These are phyloP conservation scores for Athene cunicularia DNA, from an alignment of 2,113 vertebrate species.

Conservation along the genomic window DNA sequence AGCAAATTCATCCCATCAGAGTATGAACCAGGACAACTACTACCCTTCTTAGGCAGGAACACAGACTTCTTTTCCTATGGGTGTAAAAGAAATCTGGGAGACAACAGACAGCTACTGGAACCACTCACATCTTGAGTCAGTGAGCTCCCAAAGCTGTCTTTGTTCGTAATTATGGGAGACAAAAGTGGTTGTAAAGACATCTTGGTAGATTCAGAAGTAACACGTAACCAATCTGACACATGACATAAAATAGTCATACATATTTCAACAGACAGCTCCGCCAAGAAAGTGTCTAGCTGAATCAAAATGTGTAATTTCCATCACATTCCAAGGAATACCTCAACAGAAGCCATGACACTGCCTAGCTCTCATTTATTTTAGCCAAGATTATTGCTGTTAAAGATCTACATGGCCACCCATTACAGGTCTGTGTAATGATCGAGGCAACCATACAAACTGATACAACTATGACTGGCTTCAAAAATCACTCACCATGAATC, in stretches of 20 bases:
- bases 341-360: not conserved
- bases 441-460: not conserved
- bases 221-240: not conserved
- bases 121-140: not conserved
- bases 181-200: not conserved
- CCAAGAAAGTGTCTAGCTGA: not conserved
- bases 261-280: not conserved
- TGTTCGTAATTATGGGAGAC: not conserved
- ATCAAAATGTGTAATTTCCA: not conserved
- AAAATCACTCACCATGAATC: not conserved
- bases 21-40: not conserved
- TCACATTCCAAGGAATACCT: not conserved
- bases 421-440: not conserved
- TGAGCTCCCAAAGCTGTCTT: not conserved
- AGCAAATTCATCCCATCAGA: not conserved
- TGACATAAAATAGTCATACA: rapidly evolving
- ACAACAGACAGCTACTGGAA: not conserved
- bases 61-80: not conserved
- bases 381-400: not conserved
- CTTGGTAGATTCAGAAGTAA: not conserved
- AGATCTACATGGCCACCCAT: not conserved
- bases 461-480: not conserved
- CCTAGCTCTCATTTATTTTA: not conserved
- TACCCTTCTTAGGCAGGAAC: not conserved
- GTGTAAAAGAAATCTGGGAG: not conserved